Conservation (phyloP, 2,888 invertebrate species). For the Harpagoxenus sublaevis region DNA sequence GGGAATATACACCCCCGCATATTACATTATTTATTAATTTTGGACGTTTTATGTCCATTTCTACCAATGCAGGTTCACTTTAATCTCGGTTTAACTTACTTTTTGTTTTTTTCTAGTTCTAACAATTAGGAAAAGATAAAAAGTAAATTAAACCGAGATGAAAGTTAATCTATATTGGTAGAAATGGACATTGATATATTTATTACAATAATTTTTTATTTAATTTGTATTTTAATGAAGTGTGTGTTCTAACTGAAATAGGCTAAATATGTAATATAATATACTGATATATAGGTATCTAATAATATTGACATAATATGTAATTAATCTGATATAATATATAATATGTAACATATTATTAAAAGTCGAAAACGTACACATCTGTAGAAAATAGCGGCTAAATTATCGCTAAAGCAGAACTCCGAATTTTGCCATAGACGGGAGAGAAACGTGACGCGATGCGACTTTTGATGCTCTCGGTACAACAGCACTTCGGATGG, state of each 20-base stretch:
- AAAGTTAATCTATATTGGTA: too few relatives aligned
- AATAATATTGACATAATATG: too few relatives aligned
- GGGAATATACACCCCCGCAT: neutral
- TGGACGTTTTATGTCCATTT: neutral
- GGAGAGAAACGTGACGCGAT: neutral
- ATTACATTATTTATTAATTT: neutral
- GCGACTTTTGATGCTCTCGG: slow-evolving; percentile 29
- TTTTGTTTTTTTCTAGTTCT: too few relatives aligned
- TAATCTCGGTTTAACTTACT: too few relatives aligned
- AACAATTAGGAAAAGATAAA: too few relatives aligned
- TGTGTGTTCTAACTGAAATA: neutral
- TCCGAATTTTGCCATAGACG: neutral
- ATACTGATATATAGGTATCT: too few relatives aligned
- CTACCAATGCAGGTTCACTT: too few relatives aligned
- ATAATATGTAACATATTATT: neutral
- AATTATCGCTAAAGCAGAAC: neutral
- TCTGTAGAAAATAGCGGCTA: neutral
- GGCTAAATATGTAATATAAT: neutral
- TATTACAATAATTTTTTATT: neutral
- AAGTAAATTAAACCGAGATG: too few relatives aligned
- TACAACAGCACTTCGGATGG: slow-evolving; percentile 23
- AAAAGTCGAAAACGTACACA: neutral
- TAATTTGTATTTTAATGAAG: neutral
- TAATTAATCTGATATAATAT: neutral
- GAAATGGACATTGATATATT: neutral